Percentiles rank a stretch among this genome's conserved stretches.
Evolutionary conservation across 2,797 vertebrate species (phyloP).

Genomic region (Manis pentadactyla): DNA sequence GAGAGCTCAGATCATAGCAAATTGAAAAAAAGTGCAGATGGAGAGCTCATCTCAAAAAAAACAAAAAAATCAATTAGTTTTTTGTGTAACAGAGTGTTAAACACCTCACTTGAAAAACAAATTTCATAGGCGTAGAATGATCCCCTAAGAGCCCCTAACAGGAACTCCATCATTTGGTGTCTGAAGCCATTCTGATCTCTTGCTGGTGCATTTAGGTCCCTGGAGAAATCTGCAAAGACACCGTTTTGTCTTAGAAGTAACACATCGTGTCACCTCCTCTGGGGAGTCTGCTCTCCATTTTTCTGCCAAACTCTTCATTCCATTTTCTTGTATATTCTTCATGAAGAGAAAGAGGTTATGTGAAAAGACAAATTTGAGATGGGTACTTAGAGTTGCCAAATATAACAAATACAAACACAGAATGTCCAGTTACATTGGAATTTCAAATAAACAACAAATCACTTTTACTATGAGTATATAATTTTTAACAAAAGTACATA

Average conservation of each 20-base stretch:
- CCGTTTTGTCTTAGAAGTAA: not conserved
- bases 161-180: not conserved
- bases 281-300: not conserved
- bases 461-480: not conserved
- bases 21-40: not conserved
- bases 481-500: not conserved
- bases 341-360: not conserved
- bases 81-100: not conserved
- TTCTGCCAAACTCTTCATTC: not conserved
- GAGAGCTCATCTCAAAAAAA: not conserved
- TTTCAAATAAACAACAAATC: not conserved
- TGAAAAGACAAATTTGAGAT: not conserved
- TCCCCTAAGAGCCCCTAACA: not conserved
- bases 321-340: not conserved
- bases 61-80: not conserved
- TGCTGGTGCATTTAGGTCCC: not conserved
- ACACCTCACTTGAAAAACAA: not conserved
- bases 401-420: not conserved
- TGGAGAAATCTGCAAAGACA: not conserved
- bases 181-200: not conserved
- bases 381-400: not conserved
- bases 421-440: not conserved
- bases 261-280: not conserved
- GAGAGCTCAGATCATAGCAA: not conserved
- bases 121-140: not conserved